Evolutionary conservation across 2,888 invertebrate genomes (phyloP), one percentile per base, ranked within the genome.

Genomic region (Pammene fasciana): DNA sequence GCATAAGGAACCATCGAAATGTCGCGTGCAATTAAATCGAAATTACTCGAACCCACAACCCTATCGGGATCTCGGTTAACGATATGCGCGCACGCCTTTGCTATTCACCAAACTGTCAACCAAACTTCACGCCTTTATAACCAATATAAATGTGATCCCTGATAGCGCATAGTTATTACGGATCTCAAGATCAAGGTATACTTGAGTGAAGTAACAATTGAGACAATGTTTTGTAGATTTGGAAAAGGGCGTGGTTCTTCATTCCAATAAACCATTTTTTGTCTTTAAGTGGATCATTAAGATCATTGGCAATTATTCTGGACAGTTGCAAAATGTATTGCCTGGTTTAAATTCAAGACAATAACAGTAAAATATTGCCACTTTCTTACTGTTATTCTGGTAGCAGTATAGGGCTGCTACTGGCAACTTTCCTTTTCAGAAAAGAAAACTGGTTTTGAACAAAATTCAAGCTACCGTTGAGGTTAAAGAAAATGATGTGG

Each of bases 191-290:
- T 54, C 54, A 54, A 34, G n/a, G n/a, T 54, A 54, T 34, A 16
- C 34, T n/a, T 2, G n/a, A 46, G 9, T 6, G 7, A 54, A 34
- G n/a, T 36, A 0, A 54, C 6, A n/a, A 26, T 50, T 11, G 48
- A 48, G 16, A 52, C 4, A 26, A 26, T n/a, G 34, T n/a, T 7
- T 52, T 26, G 13, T 52, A 6, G 11, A 13, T 54, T 34, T 36
- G 34, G n/a, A 46, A 6, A 0, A n/a, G 8, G 68, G 71, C 55
- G 71, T 68, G 68, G 61, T 34, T 36, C 43, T 52, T 8, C n/a
- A 73, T 60, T 48, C 62, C 38, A 74, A 73, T 72, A 64, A 73
- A 64, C 57, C 72, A 74, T 75, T 79, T 72, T 61, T 73, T 56
- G 70, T 62, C 48, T 70, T 70, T 74, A 74, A 73, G 60, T 18